A percentile compares a stretch with the other conserved stretches of the same genome.
Evolutionary conservation across 2,888 invertebrate genomes (phyloP).

Genomic region (Euclidia mi): DNA sequence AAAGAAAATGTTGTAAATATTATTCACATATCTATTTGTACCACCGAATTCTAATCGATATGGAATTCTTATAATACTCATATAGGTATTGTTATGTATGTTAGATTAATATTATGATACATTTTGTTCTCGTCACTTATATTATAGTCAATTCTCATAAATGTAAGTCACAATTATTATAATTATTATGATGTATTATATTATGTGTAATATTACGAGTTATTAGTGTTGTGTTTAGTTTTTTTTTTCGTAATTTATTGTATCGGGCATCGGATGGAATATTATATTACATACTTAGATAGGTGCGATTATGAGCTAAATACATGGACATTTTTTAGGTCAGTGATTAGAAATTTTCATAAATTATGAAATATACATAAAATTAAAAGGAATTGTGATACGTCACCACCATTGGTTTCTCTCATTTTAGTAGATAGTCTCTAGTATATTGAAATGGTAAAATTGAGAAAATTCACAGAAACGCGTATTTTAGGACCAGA

Average conservation of each 20-base stretch:
- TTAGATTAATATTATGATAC: constrained; percentile 51
- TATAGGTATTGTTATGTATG: constrained; percentile 56
- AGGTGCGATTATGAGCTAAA: not conserved
- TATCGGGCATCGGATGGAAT: constrained; percentile 18
- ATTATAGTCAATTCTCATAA: constrained; percentile 79
- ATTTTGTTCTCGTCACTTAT: constrained; percentile 81
- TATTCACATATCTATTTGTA: constrained; percentile 74
- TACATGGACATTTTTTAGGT: not conserved
- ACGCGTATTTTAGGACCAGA: too few relatives aligned
- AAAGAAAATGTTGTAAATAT: constrained; percentile 46
- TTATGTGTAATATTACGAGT: constrained; percentile 45
- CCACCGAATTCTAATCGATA: constrained; percentile 78
- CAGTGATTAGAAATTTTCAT: too few relatives aligned
- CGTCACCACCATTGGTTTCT: too few relatives aligned
- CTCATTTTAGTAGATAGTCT: too few relatives aligned
- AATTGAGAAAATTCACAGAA: too few relatives aligned
- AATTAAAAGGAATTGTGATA: too few relatives aligned
- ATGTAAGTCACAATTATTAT: constrained; percentile 64
- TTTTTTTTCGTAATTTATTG: constrained; percentile 45
- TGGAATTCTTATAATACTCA: constrained; percentile 79
- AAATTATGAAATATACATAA: too few relatives aligned
- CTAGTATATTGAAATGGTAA: too few relatives aligned
- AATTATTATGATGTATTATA: constrained; percentile 53
- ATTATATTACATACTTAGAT: not conserved
- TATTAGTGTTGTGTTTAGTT: constrained; percentile 50